A percentile compares a stretch with the other conserved stretches of the same genome.
Evolutionary conservation across 2,113 vertebrate species (phyloP).

Genomic region (Cebus imitator): DNA sequence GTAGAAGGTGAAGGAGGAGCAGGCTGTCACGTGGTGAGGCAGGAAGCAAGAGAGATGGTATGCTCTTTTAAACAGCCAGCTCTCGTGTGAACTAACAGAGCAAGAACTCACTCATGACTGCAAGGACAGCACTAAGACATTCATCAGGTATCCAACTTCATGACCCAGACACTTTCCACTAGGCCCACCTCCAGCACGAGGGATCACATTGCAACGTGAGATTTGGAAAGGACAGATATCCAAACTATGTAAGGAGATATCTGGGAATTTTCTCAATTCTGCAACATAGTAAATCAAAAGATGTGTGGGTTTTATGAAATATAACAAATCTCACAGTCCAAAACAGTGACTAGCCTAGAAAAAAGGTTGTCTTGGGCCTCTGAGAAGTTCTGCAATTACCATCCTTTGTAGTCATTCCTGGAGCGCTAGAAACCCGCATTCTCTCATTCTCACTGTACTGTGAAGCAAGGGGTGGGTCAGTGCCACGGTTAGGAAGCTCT

Average conservation of each 20-base stretch:
- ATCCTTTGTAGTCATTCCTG: background rate
- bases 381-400: background rate
- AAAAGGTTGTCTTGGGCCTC: background rate
- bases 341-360: background rate
- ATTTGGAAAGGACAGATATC: too few relatives aligned
- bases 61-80: too few relatives aligned
- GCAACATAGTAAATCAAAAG: background rate
- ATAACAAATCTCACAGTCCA: background rate
- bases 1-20: too few relatives aligned
- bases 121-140: too few relatives aligned
- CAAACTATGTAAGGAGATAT: background rate
- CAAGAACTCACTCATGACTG: too few relatives aligned
- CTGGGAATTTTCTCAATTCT: constrained; percentile 21
- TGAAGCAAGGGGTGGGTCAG: background rate
- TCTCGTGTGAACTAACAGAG: too few relatives aligned
- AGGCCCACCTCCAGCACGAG: too few relatives aligned
- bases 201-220: too few relatives aligned
- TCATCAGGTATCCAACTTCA: too few relatives aligned
- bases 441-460: background rate
- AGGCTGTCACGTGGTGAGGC: too few relatives aligned
- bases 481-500: background rate
- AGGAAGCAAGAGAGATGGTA: too few relatives aligned
- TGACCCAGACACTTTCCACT: too few relatives aligned
- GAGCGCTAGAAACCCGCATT: background rate
- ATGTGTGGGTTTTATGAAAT: background rate